Evolutionary conservation across 1,140 invertebrate genomes (phyloP).

Genomic region (Diuraphis noxia): DNA sequence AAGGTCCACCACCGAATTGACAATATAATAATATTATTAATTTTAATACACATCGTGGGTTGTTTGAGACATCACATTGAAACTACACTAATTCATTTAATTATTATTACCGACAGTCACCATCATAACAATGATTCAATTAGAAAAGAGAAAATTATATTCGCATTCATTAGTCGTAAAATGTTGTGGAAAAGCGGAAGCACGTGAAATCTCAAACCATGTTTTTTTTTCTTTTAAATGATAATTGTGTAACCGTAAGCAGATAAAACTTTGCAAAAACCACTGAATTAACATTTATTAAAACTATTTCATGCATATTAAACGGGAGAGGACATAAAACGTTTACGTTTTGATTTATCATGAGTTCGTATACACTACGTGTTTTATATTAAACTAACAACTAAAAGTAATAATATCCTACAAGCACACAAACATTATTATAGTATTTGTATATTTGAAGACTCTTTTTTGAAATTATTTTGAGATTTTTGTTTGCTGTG

Average conservation of each 20-base stretch:
- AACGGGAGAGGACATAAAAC: not conserved
- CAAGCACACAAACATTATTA: not conserved
- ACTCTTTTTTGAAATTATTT: not conserved
- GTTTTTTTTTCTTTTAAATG: not conserved
- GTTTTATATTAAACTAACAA: not conserved
- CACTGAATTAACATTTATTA: constrained; percentile 10
- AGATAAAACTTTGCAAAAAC: not conserved
- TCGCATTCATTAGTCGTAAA: not conserved
- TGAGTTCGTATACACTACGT: not conserved
- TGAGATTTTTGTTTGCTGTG: not conserved
- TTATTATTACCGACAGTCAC: not conserved
- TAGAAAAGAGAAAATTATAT: not conserved
- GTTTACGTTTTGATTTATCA: not conserved
- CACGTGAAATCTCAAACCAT: not conserved
- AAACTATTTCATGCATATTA: constrained; percentile 9
- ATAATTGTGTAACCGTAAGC: not conserved
- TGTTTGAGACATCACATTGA: not conserved
- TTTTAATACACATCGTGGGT: not conserved
- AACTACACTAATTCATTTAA: not conserved
- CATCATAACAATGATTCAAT: not conserved
- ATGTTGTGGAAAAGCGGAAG: not conserved
- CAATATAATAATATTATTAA: constrained; percentile 3
- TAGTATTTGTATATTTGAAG: not conserved
- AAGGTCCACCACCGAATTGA: not conserved
- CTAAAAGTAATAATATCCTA: not conserved